phyloP scores from a whole-genome alignment of 2,888 invertebrate genomes.

The Mesorhabditis sp. region DNA sequence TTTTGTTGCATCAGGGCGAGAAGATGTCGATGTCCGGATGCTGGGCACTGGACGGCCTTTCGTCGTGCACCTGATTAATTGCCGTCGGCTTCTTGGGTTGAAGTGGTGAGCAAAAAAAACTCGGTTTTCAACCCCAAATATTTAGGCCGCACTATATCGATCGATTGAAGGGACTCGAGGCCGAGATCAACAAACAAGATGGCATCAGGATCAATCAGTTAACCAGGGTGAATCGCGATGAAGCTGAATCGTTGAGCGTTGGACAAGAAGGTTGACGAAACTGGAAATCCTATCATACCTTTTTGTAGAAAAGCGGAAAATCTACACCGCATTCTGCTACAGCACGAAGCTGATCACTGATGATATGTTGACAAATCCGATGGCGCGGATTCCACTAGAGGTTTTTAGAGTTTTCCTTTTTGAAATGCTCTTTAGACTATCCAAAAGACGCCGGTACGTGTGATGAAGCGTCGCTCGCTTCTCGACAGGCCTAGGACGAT shows the following conservation, averaged over 20 bases:
- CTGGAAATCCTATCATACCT: background rate
- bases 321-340: slow-evolving; percentile 52
- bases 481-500: slow-evolving; percentile 46
- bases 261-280: slow-evolving; percentile 47
- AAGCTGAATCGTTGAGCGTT: slow-evolving; percentile 36
- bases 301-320: slow-evolving; percentile 51
- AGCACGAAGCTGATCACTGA: slow-evolving; percentile 38
- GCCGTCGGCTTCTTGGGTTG: slow-evolving; percentile 58
- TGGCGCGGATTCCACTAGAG: slow-evolving; percentile 18
- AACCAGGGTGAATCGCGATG: slow-evolving; percentile 29
- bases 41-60: slow-evolving; percentile 81
- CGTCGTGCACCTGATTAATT: slow-evolving; percentile 73
- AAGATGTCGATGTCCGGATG: slow-evolving; percentile 94
- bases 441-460: slow-evolving; percentile 43
- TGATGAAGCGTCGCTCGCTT: slow-evolving; percentile 52
- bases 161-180: slow-evolving; percentile 20
- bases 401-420: background rate
- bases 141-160: slow-evolving; percentile 21
- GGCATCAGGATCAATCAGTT: slow-evolving; percentile 34
- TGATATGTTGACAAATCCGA: slow-evolving; percentile 18
- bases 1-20: slow-evolving; percentile 65
- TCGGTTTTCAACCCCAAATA: background rate
- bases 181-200: slow-evolving; percentile 32
- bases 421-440: slow-evolving; percentile 14
- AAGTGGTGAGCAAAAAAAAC: slow-evolving; percentile 17